These are phyloP conservation scores for Syndactyla subalaris DNA, from an alignment of 2,797 vertebrate genomes.

Conservation along the genomic window DNA sequence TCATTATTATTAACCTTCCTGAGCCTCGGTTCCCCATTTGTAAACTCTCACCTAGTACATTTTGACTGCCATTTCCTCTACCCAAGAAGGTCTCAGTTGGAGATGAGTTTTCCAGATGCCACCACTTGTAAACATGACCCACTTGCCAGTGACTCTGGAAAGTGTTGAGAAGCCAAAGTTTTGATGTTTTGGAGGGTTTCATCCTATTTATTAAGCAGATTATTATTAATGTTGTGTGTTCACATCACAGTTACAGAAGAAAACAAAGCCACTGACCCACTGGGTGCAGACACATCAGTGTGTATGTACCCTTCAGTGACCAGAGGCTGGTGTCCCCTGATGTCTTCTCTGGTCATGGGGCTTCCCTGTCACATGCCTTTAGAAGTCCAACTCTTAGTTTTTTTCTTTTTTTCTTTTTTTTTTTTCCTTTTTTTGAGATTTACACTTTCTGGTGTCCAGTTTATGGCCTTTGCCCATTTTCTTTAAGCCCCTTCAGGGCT, in stretches of 20 bases:
- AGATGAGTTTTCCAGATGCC: not conserved
- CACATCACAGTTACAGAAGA: not conserved
- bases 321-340: not conserved
- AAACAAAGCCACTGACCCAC: not conserved
- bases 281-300: not conserved
- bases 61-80: not conserved
- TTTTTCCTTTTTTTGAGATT: not conserved
- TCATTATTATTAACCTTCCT: constrained; percentile 60
- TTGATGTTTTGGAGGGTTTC: not conserved
- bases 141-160: not conserved
- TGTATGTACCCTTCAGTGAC: not conserved
- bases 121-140: not conserved
- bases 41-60: not conserved
- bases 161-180: not conserved
- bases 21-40: constrained; percentile 42
- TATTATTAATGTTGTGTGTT: not conserved
- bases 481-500: not conserved
- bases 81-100: not conserved
- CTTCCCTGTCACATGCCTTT: not conserved
- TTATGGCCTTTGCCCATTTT: not conserved
- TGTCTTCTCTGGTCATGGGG: not conserved
- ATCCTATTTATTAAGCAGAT: not conserved
- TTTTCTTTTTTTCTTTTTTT: not conserved
- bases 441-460: not conserved
- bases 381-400: not conserved